phyloP scores from a whole-genome alignment of 1,140 invertebrate species.

The Ceratina australensis region DNA sequence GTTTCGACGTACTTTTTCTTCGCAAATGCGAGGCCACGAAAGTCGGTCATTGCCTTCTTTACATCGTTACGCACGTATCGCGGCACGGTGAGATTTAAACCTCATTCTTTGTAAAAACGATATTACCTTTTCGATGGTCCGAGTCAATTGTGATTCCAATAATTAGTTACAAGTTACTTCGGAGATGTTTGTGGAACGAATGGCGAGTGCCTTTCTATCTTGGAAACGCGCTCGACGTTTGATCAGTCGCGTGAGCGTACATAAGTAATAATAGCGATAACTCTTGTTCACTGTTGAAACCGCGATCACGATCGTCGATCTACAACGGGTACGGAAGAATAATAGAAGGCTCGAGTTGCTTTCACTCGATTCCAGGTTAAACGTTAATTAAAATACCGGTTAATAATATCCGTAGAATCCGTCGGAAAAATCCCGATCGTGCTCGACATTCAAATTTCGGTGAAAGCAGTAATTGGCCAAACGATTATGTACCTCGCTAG shows the following conservation, averaged over 20 bases:
- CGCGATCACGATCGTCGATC: neutral
- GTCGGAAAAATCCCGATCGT: slow-evolving; percentile 8
- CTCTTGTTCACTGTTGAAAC: no score
- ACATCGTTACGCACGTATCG: slow-evolving; percentile 13
- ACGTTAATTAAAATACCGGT: slow-evolving; percentile 32
- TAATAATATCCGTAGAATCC: slow-evolving; percentile 38
- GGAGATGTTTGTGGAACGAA: no score
- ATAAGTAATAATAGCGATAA: no score
- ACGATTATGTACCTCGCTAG: slow-evolving; percentile 2
- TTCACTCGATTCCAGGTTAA: slow-evolving; percentile 49
- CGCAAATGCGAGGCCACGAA: slow-evolving; percentile 39
- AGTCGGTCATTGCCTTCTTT: slow-evolving; percentile 47
- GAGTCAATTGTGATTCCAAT: neutral
- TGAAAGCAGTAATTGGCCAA: slow-evolving; percentile 43
- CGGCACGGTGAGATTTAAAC: slow-evolving; percentile 28
- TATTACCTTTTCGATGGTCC: neutral
- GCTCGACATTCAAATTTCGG: slow-evolving; percentile 43
- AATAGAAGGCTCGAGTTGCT: slow-evolving; percentile 32
- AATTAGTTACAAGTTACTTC: no score
- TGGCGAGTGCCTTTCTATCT: no score
- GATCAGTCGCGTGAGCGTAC: no score
- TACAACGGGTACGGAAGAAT: slow-evolving; percentile 12
- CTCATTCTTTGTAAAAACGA: slow-evolving; percentile 9
- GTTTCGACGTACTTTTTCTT: slow-evolving; percentile 26
- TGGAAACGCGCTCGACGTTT: no score